Conservation (phyloP, 35 echinoderm and acorn worm genomes). For the Eucidaris tribuloides region DNA sequence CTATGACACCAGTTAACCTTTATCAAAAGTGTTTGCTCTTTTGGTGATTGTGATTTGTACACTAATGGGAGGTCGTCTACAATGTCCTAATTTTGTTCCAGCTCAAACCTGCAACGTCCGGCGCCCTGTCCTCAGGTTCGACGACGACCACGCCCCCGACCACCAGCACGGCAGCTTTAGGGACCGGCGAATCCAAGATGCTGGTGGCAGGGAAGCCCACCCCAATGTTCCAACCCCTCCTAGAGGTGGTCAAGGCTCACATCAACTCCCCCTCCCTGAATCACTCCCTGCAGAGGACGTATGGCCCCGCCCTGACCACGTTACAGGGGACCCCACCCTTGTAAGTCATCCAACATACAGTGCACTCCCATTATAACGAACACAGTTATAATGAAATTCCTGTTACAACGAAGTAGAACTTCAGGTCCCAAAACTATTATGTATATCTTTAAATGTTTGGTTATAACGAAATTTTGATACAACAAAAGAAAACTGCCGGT, state of each 20-base stretch:
- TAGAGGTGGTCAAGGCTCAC: constrained; percentile 65
- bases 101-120: neutral
- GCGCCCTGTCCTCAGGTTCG: neutral
- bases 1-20: no score
- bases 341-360: constrained; percentile 62
- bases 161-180: neutral
- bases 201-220: constrained; percentile 20
- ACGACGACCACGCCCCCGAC: constrained; percentile 9
- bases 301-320: constrained; percentile 64
- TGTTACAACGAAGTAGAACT: no score
- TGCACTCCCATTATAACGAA: no score
- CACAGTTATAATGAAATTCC: no score
- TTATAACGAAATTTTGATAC: no score
- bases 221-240: constrained; percentile 71
- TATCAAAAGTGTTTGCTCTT: no score
- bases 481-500: no score
- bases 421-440: no score
- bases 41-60: no score
- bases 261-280: constrained; percentile 87
- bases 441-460: no score
- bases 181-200: constrained; percentile 14
- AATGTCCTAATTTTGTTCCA: no score
- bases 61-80: no score
- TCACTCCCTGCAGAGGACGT: constrained; percentile 81
- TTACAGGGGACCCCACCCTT: constrained; percentile 74